phyloP scores from a whole-genome alignment of 2,888 invertebrate genomes.

The Deilephila porcellus region DNA sequence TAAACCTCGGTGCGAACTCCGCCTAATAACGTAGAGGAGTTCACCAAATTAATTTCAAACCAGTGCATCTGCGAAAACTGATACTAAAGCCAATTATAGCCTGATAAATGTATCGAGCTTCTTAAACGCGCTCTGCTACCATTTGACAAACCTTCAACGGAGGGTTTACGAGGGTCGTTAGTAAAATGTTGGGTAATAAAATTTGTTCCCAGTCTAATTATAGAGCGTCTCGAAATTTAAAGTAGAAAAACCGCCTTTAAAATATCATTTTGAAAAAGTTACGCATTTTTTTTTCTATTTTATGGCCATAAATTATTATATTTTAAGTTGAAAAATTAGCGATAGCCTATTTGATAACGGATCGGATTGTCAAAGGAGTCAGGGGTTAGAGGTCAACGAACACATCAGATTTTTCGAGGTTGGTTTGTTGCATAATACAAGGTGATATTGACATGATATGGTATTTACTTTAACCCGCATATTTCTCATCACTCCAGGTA shows the following conservation, averaged over 20 bases:
- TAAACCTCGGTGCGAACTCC: constrained; percentile 42
- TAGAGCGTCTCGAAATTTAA: neutral
- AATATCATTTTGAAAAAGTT: too few species aligned
- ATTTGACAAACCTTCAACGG: constrained; percentile 6
- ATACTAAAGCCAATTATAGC: constrained; percentile 37
- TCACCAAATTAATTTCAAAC: constrained; percentile 49
- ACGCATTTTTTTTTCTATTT: too few species aligned
- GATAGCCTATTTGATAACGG: too few species aligned
- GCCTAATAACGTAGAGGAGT: constrained; percentile 47
- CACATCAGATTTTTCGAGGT: too few species aligned
- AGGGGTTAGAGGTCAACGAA: too few species aligned
- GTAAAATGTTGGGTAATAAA: neutral
- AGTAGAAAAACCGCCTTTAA: neutral
- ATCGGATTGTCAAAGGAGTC: too few species aligned
- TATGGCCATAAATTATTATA: too few species aligned
- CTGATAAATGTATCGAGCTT: constrained; percentile 31
- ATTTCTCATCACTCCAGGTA: too few species aligned
- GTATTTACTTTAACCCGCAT: too few species aligned
- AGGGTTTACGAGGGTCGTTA: neutral
- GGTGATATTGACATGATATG: too few species aligned
- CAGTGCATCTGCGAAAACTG: constrained; percentile 40
- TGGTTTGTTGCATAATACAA: too few species aligned
- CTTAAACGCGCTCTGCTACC: neutral
- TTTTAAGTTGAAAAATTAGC: too few species aligned
- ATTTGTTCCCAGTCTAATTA: neutral